These are phyloP conservation scores for Nasonia giraulti DNA, from an alignment of 1,140 invertebrate genomes.

Conservation along the genomic window DNA sequence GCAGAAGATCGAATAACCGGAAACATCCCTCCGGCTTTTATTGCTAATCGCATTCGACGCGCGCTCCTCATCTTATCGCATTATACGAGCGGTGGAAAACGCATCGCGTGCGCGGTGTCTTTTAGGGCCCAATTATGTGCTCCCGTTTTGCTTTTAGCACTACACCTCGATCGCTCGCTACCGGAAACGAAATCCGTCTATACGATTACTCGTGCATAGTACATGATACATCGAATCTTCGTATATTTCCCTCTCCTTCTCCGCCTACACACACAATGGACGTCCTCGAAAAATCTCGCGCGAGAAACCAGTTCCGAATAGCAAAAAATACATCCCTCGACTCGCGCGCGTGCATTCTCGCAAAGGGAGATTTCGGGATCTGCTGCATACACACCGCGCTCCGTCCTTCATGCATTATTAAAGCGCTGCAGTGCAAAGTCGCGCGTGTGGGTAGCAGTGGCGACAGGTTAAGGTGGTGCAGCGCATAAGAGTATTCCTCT, in stretches of 20 bases:
- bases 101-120: slow-evolving; percentile 33
- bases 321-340: background rate
- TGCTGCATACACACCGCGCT: background rate
- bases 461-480: background rate
- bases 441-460: background rate
- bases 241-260: background rate
- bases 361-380: slow-evolving; percentile 3
- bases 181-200: background rate
- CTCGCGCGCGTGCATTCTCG: background rate
- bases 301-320: slow-evolving; percentile 26
- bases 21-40: background rate
- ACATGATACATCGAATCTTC: background rate
- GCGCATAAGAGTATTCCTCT: too few species aligned
- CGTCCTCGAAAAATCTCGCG: background rate
- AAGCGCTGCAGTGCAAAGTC: background rate
- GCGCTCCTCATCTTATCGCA: background rate
- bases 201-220: background rate
- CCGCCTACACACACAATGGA: background rate
- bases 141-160: background rate
- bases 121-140: background rate
- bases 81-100: background rate
- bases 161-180: background rate
- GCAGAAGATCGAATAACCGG: background rate
- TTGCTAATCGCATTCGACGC: slow-evolving; percentile 10
- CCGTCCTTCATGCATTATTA: slow-evolving; percentile 21